phyloP scores from a whole-genome alignment of 2,797 vertebrate species.

The Hoplostethus mediterraneus region DNA sequence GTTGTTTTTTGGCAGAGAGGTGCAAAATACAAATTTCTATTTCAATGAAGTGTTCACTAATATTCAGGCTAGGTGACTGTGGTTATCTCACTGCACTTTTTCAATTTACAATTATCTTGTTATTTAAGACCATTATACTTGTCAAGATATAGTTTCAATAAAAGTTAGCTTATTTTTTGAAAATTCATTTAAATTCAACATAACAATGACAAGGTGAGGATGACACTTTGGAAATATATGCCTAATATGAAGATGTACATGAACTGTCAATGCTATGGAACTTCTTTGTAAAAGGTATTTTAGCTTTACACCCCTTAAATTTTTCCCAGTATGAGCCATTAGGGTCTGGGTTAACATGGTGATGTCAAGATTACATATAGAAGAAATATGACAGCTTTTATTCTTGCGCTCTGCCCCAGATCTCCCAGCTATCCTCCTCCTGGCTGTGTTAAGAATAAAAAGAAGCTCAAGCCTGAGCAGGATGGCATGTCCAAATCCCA shows the following conservation, averaged over 20 bases:
- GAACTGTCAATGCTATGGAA: too few relatives aligned
- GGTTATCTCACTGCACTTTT: background rate
- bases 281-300: too few relatives aligned
- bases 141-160: too few relatives aligned
- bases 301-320: too few relatives aligned
- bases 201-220: too few relatives aligned
- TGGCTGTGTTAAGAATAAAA: conserved; percentile 90
- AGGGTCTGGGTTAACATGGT: too few relatives aligned
- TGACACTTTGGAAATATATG: too few relatives aligned
- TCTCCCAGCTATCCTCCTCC: conserved; percentile 94
- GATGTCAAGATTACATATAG: background rate
- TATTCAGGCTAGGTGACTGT: background rate
- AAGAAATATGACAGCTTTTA: background rate
- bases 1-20: background rate
- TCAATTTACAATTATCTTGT: background rate
- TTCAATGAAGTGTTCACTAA: background rate
- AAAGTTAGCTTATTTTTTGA: too few relatives aligned
- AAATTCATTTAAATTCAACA: too few relatives aligned
- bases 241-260: too few relatives aligned
- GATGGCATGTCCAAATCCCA: conserved; percentile 91
- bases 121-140: too few relatives aligned
- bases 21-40: background rate
- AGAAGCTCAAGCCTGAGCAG: conserved; percentile 90
- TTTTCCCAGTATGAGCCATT: too few relatives aligned
- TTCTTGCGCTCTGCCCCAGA: conserved; percentile 65